Evolutionary conservation across 2,888 invertebrate genomes (phyloP), one percentile per base, ranked within the genome.

Genomic region (Kryphioiulus occultus): DNA sequence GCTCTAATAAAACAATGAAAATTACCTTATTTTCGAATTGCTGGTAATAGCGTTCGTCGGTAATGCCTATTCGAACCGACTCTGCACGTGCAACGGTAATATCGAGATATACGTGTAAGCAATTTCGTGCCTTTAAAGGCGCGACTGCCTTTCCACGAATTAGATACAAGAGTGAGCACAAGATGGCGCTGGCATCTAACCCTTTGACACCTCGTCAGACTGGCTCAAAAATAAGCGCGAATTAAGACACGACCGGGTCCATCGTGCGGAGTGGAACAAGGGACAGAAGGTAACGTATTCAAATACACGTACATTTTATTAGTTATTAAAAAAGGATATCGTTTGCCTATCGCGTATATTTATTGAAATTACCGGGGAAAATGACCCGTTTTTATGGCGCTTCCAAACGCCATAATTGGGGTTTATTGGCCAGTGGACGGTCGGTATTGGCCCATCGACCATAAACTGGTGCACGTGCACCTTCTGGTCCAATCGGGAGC

Each of bases 1-100:
- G 68, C 68, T n/a, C 68, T 68, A 68, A 68, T 68, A 68, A 68
- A 68, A 68, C 68, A 68, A 68, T 68, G 68, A 68, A 68, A 68
- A 26, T 68, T 68, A 68, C 68, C 68, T 68, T 26, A 68, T 68
- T 68, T 68, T 26, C 68, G 68, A n/a, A 68, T 68, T 68, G 68
- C 26, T 68, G 26, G 68, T 68, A 68, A 26, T 26, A 68, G 68
- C 68, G 68, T 26, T 26, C 26, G 26, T 26, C 10, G 26, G 68
- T 26, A 68, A 59, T 59, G 9, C 59, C 59, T 10, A 68, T 59
- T n/a, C 26, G 68, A 26, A 68, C 68, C 12, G 15, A 17, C 47
- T 4, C 26, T 22, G 26, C 68, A 68, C 68, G 68, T 68, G 68
- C 26, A 68, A 26, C 5, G 9, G 68, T 26, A 68, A 68, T 68